phyloP scores from a whole-genome alignment of 2,888 invertebrate species.

The Leptinotarsa haldemani region DNA sequence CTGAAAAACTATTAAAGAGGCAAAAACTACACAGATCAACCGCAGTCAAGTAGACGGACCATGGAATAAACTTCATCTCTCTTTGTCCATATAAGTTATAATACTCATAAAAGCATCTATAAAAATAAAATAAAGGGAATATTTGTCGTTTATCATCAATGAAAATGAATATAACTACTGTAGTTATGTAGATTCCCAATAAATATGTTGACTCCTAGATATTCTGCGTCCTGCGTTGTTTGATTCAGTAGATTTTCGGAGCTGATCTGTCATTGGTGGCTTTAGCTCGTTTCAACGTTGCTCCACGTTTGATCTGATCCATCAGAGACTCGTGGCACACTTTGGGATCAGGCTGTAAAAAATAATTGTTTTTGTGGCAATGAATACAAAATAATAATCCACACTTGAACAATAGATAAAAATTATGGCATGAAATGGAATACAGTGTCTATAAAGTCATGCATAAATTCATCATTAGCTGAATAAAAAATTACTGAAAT shows the following conservation, averaged over 20 bases:
- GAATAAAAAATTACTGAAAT: too few species aligned
- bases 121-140: conserved; percentile 3
- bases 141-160: conserved; percentile 4
- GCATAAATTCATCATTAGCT: too few species aligned
- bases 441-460: too few species aligned
- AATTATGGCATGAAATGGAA: too few species aligned
- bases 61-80: neutral
- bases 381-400: too few species aligned
- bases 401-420: too few species aligned
- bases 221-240: conserved; percentile 6
- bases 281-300: conserved; percentile 82
- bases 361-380: neutral
- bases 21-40: neutral
- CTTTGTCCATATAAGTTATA: neutral
- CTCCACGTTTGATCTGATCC: conserved; percentile 93
- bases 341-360: conserved; percentile 78
- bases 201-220: conserved; percentile 18
- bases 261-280: conserved; percentile 87
- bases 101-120: conserved; percentile 11
- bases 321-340: conserved; percentile 88
- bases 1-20: neutral
- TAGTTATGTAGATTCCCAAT: conserved; percentile 13
- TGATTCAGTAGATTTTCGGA: conserved; percentile 81
- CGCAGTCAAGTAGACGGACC: neutral
- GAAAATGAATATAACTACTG: conserved; percentile 4